Evolutionary conservation across 2,113 vertebrate genomes (phyloP).

Genomic region (Odobenus rosmarus): DNA sequence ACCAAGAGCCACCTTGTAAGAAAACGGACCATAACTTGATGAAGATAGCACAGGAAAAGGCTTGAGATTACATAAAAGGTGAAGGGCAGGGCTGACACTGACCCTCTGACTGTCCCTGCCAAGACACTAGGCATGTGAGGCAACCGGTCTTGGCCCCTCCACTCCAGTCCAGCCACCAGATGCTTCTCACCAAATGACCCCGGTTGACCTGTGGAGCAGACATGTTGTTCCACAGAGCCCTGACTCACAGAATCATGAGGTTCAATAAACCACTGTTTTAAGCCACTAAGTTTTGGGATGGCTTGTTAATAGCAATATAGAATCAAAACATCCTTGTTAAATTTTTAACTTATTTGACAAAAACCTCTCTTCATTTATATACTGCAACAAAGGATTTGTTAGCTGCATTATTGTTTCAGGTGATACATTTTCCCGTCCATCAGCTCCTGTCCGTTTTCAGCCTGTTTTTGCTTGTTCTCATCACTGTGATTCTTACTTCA

Average conservation of each 20-base stretch:
- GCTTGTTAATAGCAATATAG: neutral
- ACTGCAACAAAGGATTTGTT: neutral
- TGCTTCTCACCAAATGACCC: neutral
- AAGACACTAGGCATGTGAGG: neutral
- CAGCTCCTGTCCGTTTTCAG: neutral
- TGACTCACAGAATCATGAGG: neutral
- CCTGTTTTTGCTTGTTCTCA: neutral
- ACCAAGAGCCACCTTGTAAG: neutral
- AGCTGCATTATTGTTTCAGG: neutral
- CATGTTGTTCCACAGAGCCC: neutral
- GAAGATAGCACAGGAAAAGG: neutral
- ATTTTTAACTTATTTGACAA: neutral
- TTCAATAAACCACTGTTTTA: neutral
- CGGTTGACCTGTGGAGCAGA: neutral
- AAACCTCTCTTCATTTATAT: neutral
- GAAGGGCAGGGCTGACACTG: rapidly evolving
- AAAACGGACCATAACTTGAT: neutral
- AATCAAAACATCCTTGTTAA: neutral
- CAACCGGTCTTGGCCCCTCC: neutral
- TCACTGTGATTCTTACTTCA: neutral
- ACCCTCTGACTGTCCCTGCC: neutral
- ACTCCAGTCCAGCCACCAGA: neutral
- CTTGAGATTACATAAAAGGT: neutral
- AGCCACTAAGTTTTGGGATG: neutral
- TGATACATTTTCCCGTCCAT: neutral